Evolutionary conservation across 2,797 vertebrate genomes (phyloP).

Genomic region (Gallirallus australis): DNA sequence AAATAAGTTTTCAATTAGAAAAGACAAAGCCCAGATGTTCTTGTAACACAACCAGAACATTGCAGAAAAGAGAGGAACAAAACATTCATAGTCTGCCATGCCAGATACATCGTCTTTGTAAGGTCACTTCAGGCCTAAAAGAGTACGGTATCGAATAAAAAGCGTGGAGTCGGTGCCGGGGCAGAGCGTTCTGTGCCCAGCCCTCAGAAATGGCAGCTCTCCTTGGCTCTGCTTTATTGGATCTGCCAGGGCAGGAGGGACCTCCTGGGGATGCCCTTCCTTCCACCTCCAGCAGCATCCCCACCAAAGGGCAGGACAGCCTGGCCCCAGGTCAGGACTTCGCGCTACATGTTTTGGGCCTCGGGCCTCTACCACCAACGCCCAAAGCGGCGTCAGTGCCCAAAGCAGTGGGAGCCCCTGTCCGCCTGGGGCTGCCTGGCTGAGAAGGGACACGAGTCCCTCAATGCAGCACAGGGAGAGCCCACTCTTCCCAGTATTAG

Average conservation of each 20-base stretch:
- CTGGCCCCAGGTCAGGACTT: not conserved
- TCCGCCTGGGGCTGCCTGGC: not conserved
- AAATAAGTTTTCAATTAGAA: conserved; percentile 36
- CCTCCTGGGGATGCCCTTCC: not conserved
- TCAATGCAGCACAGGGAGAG: not conserved
- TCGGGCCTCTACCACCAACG: not conserved
- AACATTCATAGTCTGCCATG: conserved; percentile 63
- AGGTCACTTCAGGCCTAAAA: conserved; percentile 75
- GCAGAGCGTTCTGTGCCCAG: not conserved
- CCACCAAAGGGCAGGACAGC: not conserved
- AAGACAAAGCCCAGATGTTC: conserved; percentile 51
- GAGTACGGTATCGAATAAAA: not conserved
- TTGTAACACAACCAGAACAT: conserved; percentile 16
- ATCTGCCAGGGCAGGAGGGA: not conserved
- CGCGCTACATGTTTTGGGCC: not conserved
- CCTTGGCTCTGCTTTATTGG: not conserved
- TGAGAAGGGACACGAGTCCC: not conserved
- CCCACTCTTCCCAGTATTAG: not conserved
- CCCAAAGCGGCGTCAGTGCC: not conserved
- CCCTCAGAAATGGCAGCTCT: not conserved
- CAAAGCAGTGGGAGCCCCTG: not conserved
- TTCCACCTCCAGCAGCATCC: not conserved
- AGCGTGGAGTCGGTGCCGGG: not conserved
- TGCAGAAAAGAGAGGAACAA: conserved; percentile 32
- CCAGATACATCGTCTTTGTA: conserved; percentile 39